Evolutionary conservation across 2,888 invertebrate species (phyloP), one percentile per base, ranked within the genome.

Genomic region (Ligdia adustata): DNA sequence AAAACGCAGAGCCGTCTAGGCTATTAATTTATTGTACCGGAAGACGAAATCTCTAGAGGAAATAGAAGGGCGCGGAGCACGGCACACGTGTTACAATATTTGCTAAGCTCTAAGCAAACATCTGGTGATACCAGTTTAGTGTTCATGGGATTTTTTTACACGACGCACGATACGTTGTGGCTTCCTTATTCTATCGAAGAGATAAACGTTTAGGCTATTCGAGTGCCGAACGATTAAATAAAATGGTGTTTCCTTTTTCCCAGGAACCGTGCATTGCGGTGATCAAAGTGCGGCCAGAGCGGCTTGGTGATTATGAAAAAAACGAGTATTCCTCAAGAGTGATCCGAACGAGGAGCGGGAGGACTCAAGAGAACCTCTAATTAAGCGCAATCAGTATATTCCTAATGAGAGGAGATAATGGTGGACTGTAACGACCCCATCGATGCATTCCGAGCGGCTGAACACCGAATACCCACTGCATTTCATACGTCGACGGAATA

Each of bases 381-480:
- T 90, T 90, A 90, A 87, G 80, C 84, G 85, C 86, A 90, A 90
- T 90, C 90, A 90, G 88, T 88, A 82, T 90, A 90, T 88, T 87
- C 87, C 87, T 90, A 90, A 90, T 88, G 90, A 87, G 84, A 80
- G 89, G 78, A 81, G 84, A 83, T 90, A 88, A 89, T 89, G 79
- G 83, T 83, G 80, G 88, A 79, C 82, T 82, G 79, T 82, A 83
- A 85, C 82, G 84, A 85, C 69, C 82, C 77, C 82, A 85, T 85
- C 86, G 85, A 88, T 77, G 83, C 88, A 88, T 88, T 87, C 89
- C 65, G 75, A 72, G 65, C 65, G 77, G 78, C 76, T 74, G 76
- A 75, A 72, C 66, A 79, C 76, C 75, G 78, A 82, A 82, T 77
- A 77, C 75, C 69, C 70, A 76, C 70, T 72, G 80, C 81, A 84